Base-by-base conservation (phyloP, 2,888 invertebrate species). In the Nomada hirtipes region DNA sequence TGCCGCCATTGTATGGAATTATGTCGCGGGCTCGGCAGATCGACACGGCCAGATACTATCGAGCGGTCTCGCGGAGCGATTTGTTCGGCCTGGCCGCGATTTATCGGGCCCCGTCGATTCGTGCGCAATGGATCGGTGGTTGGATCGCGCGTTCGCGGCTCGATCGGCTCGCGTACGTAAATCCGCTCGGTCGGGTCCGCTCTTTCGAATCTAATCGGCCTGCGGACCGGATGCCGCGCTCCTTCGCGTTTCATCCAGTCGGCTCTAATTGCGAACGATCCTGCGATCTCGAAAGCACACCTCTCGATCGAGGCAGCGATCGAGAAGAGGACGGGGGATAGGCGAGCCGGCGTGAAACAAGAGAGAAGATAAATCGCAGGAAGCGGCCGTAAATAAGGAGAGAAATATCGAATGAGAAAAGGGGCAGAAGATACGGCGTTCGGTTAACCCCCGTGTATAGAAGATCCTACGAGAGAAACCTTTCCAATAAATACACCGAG, bases 401-500 rank as follows among this genome's bases (percentile, higher is more conserved):
- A 68, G 83, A 91, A 92, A 92, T 92, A 93, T 93, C 91, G 92
- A 92, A 92, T 91, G 91, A 89, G 91, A 67, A 82, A 85, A 72
- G 80, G 60, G 73, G 76, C 44, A 71, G 42, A 50, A 60, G 67
- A 68, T 69, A 61, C 69, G 79, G 76, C 75, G 82, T 83, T 82
- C 79, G 76, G 67, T 70, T 82, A 77, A 73, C 80, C 79, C 79
- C 76, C 53, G 80, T 73, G 77, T 78, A 79, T 60, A 57, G 76
- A 59, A 71, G 84, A 86, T 86, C 82, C 20, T 73, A 69, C 76
- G 60, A 70, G 76, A 69, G 79, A 87, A 82, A 81, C 80, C 85
- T 91, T 91, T 91, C 91, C 92, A 90, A 92, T 92, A 92, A 93
- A 92, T 92, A 91, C 90, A 89, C 86, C 85, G 84, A 73, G 88